Conservation (phyloP, 2,888 invertebrate species). For the Stramonita haemastoma region DNA sequence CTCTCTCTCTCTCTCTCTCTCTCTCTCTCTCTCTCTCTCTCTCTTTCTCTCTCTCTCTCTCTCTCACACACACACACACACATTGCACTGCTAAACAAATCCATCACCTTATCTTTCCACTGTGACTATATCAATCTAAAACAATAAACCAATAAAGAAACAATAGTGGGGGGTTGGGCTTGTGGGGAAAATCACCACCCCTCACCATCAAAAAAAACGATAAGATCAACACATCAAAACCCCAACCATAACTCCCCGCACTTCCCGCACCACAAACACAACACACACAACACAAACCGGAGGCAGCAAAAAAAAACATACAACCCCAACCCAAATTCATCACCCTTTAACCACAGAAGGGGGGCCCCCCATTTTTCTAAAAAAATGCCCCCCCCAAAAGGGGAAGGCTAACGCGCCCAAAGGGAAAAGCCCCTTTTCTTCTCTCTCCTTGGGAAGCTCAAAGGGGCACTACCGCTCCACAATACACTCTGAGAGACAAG, state of each 20-base stretch:
- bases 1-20: not conserved
- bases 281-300: not conserved
- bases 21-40: not conserved
- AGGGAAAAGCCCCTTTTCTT: not conserved
- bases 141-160: too few relatives aligned
- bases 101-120: not conserved
- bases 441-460: not conserved
- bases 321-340: not conserved
- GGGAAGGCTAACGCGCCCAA: conserved; percentile 4
- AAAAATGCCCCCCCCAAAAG: not conserved
- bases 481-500: conserved; percentile 23
- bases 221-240: not conserved
- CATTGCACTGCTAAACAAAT: not conserved
- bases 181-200: too few relatives aligned
- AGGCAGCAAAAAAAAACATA: conserved; percentile 13
- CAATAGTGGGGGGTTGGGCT: too few relatives aligned
- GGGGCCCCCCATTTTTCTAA: conserved; percentile 21
- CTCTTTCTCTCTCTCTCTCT: conserved; percentile 11
- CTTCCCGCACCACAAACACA: not conserved
- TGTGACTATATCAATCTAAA: too few relatives aligned
- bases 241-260: not conserved
- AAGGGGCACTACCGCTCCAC: conserved; percentile 20
- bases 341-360: conserved; percentile 4
- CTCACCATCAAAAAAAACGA: not conserved
- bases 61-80: conserved; percentile 21